Conservation (phyloP, 2,113 vertebrate species). For the Nesogale talazaci region DNA sequence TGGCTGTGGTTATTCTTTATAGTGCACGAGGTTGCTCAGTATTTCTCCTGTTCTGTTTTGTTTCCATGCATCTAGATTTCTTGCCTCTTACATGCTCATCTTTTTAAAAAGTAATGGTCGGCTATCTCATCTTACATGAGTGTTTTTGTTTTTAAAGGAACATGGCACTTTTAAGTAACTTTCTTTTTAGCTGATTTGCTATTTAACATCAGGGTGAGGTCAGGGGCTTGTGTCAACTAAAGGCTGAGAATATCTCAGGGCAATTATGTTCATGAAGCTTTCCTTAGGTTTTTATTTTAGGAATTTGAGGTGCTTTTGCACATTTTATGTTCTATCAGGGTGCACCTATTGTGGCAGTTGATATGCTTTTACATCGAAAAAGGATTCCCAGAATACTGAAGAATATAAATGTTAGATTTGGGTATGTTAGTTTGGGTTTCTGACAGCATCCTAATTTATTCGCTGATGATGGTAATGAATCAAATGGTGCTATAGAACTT, state of each 20-base stretch:
- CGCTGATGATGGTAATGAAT: not conserved
- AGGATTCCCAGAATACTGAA: not conserved
- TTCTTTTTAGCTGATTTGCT: not conserved
- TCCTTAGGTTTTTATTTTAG: not conserved
- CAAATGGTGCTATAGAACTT: not conserved
- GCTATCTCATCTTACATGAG: not conserved
- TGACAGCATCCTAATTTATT: slow-evolving; percentile 4
- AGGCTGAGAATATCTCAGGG: not conserved
- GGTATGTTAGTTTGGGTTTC: not conserved
- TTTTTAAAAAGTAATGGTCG: not conserved
- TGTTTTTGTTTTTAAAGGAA: not conserved
- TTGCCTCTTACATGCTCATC: not conserved
- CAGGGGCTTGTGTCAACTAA: not conserved
- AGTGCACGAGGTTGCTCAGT: not conserved
- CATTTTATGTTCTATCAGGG: not conserved
- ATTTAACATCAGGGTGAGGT: not conserved
- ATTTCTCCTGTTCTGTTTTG: not conserved
- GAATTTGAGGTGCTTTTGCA: not conserved
- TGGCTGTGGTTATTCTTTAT: not conserved
- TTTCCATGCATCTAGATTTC: not conserved
- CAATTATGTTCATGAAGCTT: not conserved
- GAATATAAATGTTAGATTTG: not conserved
- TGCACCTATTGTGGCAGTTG: not conserved
- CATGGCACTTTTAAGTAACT: not conserved
- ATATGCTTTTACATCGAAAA: not conserved